A percentile compares a stretch with the other conserved stretches of the same genome.
Evolutionary conservation across 1,140 invertebrate genomes (phyloP).

Genomic region (Nymphalis io): DNA sequence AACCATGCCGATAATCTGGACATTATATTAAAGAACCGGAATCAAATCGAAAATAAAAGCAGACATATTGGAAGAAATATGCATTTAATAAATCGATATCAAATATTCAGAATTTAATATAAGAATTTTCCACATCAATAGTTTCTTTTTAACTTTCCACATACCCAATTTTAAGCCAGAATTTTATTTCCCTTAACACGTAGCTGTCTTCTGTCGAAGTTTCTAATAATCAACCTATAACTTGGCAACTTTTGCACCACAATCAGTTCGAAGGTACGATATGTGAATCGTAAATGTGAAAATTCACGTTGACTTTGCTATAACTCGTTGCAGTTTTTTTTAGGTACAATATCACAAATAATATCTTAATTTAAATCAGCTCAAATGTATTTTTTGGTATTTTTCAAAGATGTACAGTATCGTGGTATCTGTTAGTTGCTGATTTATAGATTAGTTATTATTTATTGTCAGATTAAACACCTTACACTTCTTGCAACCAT

Average conservation of each 20-base stretch:
- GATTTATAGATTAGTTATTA: no score
- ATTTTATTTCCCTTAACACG: conserved; percentile 30
- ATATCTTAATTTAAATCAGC: background rate
- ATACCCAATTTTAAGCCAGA: conserved; percentile 23
- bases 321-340: conserved; percentile 1
- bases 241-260: conserved; percentile 24
- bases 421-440: no score
- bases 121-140: background rate
- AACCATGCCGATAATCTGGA: no score
- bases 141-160: background rate
- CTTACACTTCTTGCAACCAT: no score
- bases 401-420: no score
- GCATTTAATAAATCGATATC: background rate
- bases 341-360: background rate
- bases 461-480: no score
- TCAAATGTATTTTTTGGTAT: no score
- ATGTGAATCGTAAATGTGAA: conserved; percentile 17
- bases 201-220: conserved; percentile 23
- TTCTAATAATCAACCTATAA: conserved; percentile 31
- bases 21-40: no score
- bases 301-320: background rate
- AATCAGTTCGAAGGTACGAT: conserved; percentile 22
- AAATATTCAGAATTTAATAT: background rate
- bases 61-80: background rate
- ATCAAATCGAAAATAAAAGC: background rate